phyloP scores from a whole-genome alignment of 1,140 invertebrate species.

The Tachypleus tridentatus region DNA sequence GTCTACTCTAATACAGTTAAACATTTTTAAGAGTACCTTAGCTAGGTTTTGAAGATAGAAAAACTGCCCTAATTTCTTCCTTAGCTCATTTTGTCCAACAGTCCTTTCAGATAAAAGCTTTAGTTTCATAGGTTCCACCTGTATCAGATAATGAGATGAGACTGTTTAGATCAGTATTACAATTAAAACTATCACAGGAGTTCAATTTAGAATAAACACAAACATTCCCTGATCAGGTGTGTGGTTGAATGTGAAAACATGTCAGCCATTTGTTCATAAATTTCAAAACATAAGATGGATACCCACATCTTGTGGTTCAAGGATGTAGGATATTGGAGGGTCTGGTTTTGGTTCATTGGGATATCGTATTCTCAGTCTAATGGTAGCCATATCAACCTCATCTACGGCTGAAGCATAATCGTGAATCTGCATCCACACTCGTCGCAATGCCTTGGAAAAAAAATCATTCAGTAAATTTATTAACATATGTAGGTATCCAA shows the following conservation, averaged over 20 bases:
- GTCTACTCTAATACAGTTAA: too few relatives aligned
- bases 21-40: slow-evolving; percentile 30
- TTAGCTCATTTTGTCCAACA: slow-evolving; percentile 31
- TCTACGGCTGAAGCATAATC: slow-evolving; percentile 50
- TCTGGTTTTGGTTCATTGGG: slow-evolving; percentile 33
- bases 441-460: slow-evolving; percentile 35
- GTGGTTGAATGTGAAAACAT: neutral
- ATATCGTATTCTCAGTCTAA: slow-evolving; percentile 43
- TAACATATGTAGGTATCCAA: too few relatives aligned
- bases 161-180: neutral
- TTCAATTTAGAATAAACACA: neutral
- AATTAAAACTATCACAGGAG: neutral
- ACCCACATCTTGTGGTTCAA: slow-evolving; percentile 11
- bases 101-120: slow-evolving; percentile 32
- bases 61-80: slow-evolving; percentile 40
- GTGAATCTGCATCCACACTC: slow-evolving; percentile 45
- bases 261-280: too few relatives aligned
- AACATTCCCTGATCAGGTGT: too few relatives aligned
- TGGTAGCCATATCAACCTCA: slow-evolving; percentile 61
- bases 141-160: slow-evolving; percentile 1
- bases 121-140: slow-evolving; percentile 28
- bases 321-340: slow-evolving; percentile 17
- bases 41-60: slow-evolving; percentile 42
- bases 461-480: neutral
- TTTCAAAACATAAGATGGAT: too few relatives aligned